These are phyloP conservation scores for Clarias pachynema DNA, from an alignment of 2,797 vertebrate genomes.

Conservation along the genomic window DNA sequence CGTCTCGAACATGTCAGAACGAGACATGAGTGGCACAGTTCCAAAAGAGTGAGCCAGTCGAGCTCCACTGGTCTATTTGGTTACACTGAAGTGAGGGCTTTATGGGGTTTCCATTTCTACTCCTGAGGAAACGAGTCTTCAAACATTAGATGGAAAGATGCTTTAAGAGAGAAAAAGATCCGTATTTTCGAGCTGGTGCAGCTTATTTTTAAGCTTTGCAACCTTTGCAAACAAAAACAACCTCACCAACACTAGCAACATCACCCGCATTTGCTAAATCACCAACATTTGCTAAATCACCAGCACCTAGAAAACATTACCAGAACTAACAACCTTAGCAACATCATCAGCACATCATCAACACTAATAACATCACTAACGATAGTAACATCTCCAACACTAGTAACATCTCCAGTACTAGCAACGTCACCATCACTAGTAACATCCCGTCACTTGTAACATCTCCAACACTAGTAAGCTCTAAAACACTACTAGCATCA, in stretches of 20 bases:
- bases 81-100: neutral
- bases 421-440: no score
- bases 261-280: neutral
- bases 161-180: neutral
- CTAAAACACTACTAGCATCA: no score
- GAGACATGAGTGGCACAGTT: neutral
- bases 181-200: neutral
- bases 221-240: neutral
- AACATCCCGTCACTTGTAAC: neutral
- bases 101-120: neutral
- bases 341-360: neutral
- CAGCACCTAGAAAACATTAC: no score
- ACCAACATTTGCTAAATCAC: no score
- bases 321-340: no score
- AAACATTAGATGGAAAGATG: neutral
- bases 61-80: neutral
- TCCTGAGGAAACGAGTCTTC: neutral
- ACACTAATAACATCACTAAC: neutral
- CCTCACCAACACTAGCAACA: neutral
- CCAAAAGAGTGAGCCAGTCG: neutral
- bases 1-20: neutral
- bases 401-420: neutral
- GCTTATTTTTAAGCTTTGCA: neutral
- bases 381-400: fast-evolving
- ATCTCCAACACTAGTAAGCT: neutral